phyloP scores from a whole-genome alignment of 2,797 vertebrate species.

The Melanotaenia nigrans region DNA sequence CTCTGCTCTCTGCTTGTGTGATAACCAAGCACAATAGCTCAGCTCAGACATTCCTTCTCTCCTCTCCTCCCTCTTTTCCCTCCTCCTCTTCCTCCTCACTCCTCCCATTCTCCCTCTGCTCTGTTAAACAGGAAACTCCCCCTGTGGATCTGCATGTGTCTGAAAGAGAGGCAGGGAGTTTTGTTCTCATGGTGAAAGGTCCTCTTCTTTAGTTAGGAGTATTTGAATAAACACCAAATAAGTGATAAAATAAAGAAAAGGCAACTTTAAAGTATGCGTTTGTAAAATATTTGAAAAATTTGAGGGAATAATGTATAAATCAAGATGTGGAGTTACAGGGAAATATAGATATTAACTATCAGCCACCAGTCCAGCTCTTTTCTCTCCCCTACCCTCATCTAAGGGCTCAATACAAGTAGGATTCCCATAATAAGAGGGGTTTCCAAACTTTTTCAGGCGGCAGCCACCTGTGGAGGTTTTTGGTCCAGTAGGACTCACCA shows the following conservation, averaged over 20 bases:
- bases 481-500: no score
- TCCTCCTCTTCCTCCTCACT: conserved; percentile 43
- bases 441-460: no score
- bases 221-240: no score
- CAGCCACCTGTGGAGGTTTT: no score
- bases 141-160: conserved; percentile 24
- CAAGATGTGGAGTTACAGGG: no score
- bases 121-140: conserved; percentile 59
- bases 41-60: conserved; percentile 60
- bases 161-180: background rate
- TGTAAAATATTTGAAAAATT: background rate
- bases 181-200: background rate
- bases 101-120: conserved; percentile 36
- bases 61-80: conserved; percentile 46
- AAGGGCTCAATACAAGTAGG: no score
- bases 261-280: background rate
- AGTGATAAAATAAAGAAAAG: background rate
- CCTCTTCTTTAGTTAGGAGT: background rate
- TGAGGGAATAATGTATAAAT: background rate
- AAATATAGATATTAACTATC: no score
- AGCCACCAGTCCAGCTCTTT: no score
- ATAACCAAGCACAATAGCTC: conserved; percentile 52
- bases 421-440: no score
- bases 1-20: conserved; percentile 1
- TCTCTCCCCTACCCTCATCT: no score